These are phyloP conservation scores for Sturnira hondurensis DNA, from an alignment of 2,113 vertebrate genomes.

Conservation along the genomic window DNA sequence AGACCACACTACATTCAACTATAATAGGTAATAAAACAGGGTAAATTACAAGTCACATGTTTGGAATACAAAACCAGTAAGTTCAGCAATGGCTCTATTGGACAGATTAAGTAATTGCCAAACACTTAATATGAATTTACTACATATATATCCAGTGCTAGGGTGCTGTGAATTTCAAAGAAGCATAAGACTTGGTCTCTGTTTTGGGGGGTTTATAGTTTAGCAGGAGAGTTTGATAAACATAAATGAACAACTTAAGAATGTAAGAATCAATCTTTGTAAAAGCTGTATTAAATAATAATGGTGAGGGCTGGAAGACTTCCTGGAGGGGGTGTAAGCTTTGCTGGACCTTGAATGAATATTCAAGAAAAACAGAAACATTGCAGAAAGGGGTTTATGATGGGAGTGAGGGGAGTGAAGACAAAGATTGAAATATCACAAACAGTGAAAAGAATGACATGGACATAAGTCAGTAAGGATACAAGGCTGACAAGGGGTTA, in stretches of 20 bases:
- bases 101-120: not conserved
- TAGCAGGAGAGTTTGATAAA: not conserved
- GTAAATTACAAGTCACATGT: not conserved
- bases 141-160: not conserved
- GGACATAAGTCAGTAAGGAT: not conserved
- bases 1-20: not conserved
- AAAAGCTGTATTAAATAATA: not conserved
- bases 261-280: not conserved
- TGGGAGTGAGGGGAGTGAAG: not conserved
- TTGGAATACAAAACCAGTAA: not conserved
- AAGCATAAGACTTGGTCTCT: not conserved
- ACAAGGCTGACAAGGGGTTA: not conserved
- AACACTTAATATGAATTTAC: conserved; percentile 10
- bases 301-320: not conserved
- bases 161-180: not conserved
- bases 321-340: not conserved
- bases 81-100: not conserved
- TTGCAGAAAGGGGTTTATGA: not conserved
- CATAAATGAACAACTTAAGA: not conserved
- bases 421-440: not conserved
- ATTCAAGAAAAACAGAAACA: not conserved
- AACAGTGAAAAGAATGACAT: not conserved
- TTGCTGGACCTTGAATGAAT: not conserved
- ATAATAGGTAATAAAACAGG: not conserved
- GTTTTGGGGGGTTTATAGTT: not conserved